Conservation (phyloP, 2,888 invertebrate species). For the Rotaria socialis region DNA sequence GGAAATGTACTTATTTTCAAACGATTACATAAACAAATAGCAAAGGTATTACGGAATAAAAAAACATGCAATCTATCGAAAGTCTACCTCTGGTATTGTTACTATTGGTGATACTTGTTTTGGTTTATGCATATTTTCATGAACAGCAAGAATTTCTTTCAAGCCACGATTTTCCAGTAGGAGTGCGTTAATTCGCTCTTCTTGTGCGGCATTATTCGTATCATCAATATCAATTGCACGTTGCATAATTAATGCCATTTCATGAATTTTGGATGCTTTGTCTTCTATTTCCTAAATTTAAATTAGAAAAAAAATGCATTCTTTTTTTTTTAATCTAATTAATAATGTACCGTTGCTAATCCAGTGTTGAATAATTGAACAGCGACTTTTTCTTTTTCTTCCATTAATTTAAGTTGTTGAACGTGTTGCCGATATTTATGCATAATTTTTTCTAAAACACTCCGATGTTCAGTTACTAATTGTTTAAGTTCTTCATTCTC, state of each 20-base stretch:
- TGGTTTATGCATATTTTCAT: neutral
- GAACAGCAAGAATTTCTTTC: conserved; percentile 64
- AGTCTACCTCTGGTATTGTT: neutral
- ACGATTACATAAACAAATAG: no score
- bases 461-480: conserved; percentile 86
- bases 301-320: no score
- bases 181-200: conserved; percentile 74
- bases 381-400: conserved; percentile 65
- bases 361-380: conserved; percentile 41
- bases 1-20: no score
- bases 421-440: conserved; percentile 89
- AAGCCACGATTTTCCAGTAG: conserved; percentile 81
- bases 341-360: conserved; percentile 35
- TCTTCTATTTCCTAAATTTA: conserved; percentile 48
- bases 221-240: conserved; percentile 79
- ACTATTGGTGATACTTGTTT: neutral
- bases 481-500: conserved; percentile 84
- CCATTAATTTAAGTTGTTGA: conserved; percentile 73
- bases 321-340: no score
- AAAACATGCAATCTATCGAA: neutral
- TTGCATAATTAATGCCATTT: conserved; percentile 91
- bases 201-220: conserved; percentile 69
- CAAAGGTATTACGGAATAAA: no score
- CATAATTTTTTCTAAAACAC: conserved; percentile 89
- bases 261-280: conserved; percentile 76